Evolutionary conservation across 2,113 vertebrate species (phyloP).

Genomic region (Atherinomorus stipes): DNA sequence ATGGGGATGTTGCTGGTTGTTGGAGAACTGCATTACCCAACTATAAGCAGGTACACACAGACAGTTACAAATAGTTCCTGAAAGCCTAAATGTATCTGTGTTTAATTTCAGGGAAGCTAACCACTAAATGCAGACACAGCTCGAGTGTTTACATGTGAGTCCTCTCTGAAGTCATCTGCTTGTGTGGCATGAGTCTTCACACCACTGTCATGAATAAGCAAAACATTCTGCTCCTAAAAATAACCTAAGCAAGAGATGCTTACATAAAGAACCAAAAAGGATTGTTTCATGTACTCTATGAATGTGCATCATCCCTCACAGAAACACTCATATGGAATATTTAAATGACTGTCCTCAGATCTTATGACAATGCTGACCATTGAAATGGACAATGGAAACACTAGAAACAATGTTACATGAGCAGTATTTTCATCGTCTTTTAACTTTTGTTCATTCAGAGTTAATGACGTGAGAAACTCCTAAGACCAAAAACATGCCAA

Average conservation of each 20-base stretch:
- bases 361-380: neutral
- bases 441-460: constrained; percentile 15
- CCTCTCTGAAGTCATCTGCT: neutral
- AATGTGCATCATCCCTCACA: constrained; percentile 3
- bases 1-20: neutral
- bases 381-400: constrained; percentile 2
- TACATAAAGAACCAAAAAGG: neutral
- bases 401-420: neutral
- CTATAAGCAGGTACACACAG: neutral
- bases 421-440: constrained; percentile 6
- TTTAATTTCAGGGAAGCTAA: constrained; percentile 23
- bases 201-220: neutral
- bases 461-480: constrained; percentile 10
- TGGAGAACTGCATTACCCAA: constrained; percentile 12
- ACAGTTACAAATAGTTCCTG: neutral
- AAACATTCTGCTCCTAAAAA: neutral
- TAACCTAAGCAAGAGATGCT: neutral
- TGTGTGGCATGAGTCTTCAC: neutral
- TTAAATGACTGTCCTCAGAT: neutral
- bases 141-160: neutral
- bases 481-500: constrained; percentile 65
- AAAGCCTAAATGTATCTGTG: constrained; percentile 9
- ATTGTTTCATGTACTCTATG: neutral
- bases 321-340: constrained; percentile 12
- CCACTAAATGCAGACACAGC: constrained; percentile 39